These are phyloP conservation scores for Myiothlypis chrysogaster DNA, from an alignment of 2,797 vertebrate genomes.

Conservation along the genomic window DNA sequence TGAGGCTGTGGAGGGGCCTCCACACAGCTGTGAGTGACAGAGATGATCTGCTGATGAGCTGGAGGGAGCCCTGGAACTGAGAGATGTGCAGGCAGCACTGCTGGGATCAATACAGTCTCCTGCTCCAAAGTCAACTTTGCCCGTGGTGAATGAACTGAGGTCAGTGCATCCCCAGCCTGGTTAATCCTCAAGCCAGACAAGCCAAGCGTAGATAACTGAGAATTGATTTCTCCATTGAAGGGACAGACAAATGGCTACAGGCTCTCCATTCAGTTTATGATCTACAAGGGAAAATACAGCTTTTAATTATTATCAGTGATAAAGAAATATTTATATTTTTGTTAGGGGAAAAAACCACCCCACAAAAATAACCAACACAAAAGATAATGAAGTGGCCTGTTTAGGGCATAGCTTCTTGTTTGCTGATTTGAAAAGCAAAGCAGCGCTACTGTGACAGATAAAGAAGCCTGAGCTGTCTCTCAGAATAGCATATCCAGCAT, in stretches of 20 bases:
- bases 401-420: neutral
- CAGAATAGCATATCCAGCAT: neutral
- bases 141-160: neutral
- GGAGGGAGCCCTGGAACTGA: neutral
- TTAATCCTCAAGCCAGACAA: conserved; percentile 25
- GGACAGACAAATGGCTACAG: neutral
- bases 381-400: neutral
- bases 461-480: neutral
- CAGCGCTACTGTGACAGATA: neutral
- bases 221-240: conserved; percentile 18
- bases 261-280: neutral
- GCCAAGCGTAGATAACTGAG: neutral
- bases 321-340: neutral
- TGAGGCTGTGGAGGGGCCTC: neutral
- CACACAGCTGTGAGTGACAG: neutral
- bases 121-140: neutral
- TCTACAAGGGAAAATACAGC: neutral
- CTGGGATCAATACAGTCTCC: neutral
- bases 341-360: rapidly evolving
- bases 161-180: neutral
- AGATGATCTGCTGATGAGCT: neutral
- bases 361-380: neutral
- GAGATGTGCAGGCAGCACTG: neutral
- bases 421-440: conserved; percentile 29
- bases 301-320: neutral